phyloP scores from a whole-genome alignment of 2,113 vertebrate species.

The Danionella cerebrum region DNA sequence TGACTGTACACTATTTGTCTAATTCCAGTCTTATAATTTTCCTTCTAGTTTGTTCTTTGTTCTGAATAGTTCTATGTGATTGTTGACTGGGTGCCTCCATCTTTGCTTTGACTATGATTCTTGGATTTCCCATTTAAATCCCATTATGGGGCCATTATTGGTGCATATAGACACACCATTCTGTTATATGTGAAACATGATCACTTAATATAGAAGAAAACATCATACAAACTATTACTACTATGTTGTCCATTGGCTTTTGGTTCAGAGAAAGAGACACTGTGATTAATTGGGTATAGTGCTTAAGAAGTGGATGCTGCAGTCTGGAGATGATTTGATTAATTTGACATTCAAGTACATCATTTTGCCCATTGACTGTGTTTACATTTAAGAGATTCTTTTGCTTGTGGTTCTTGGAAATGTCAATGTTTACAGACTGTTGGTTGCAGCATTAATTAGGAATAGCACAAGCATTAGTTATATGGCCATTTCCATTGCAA shows the following conservation, averaged over 20 bases:
- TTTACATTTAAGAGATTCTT: neutral
- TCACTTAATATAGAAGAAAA: neutral
- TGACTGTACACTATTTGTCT: no score
- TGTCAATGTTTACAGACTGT: neutral
- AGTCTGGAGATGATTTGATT: neutral
- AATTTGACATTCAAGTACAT: neutral
- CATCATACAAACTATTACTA: neutral
- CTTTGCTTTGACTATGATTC: no score
- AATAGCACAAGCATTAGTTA: neutral
- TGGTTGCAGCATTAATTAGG: neutral
- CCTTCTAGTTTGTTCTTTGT: no score
- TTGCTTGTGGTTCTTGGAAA: neutral
- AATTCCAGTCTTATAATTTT: no score
- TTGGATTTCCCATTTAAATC: conserved; percentile 21
- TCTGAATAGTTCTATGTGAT: no score
- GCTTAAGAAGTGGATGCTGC: neutral
- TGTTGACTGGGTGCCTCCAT: no score
- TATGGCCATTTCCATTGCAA: neutral
- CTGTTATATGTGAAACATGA: neutral
- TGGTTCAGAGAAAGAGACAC: neutral
- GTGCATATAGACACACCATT: neutral
- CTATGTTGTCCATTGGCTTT: neutral
- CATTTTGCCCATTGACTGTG: neutral
- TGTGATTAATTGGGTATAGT: neutral
- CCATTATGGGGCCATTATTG: conserved; percentile 22